These are phyloP conservation scores for Hemicrepidius hirtus DNA, from an alignment of 2,888 invertebrate genomes.

Conservation along the genomic window DNA sequence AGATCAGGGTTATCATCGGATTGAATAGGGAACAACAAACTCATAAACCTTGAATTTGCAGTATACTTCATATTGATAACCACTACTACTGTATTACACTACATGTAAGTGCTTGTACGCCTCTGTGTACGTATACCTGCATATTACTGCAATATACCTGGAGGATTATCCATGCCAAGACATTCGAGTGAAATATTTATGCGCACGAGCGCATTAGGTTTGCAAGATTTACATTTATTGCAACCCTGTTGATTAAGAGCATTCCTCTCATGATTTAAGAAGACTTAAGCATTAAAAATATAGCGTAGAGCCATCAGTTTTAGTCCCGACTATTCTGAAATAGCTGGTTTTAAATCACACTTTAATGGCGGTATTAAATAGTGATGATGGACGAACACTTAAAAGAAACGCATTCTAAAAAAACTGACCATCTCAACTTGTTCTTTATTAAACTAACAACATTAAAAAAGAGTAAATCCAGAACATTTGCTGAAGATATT, in stretches of 20 bases:
- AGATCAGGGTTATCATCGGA: conserved; percentile 9
- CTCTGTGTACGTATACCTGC: conserved; percentile 17
- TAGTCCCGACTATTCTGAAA: conserved; percentile 33
- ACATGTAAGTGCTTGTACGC: background rate
- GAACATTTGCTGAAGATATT: too few relatives aligned
- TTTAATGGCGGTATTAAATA: conserved; percentile 32
- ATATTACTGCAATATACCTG: conserved; percentile 22
- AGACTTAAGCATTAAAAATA: conserved; percentile 37
- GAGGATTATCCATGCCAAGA: conserved; percentile 12
- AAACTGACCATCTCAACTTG: conserved; percentile 11
- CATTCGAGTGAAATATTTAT: conserved; percentile 21
- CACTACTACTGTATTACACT: conserved; percentile 17
- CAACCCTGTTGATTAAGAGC: conserved; percentile 47
- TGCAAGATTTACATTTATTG: conserved; percentile 51
- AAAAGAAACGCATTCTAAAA: background rate
- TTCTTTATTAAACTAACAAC: background rate
- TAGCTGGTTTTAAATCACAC: conserved; percentile 31
- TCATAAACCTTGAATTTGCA: conserved; percentile 20
- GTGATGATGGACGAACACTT: background rate
- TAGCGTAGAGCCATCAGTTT: conserved; percentile 25
- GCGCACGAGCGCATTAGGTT: conserved; percentile 43
- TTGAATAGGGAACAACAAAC: conserved; percentile 22
- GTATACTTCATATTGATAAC: conserved; percentile 26
- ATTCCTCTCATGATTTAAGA: conserved; percentile 41
- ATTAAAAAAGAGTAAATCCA: too few relatives aligned